Conservation (phyloP, 2,888 invertebrate genomes). For the Folsomia manolachei region DNA sequence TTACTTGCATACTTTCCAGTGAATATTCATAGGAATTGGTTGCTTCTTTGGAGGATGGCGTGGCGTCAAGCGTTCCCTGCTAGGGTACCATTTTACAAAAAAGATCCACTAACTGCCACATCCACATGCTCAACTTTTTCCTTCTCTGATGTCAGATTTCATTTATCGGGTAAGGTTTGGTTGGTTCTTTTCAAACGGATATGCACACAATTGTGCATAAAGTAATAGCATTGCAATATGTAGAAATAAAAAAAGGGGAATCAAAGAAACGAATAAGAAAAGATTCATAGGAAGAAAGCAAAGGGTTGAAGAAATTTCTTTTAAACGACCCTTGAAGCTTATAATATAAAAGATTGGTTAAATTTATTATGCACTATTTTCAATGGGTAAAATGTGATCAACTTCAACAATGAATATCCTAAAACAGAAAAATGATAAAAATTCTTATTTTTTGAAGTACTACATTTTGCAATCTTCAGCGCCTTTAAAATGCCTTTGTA, state of each 20-base stretch:
- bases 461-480: too few species aligned
- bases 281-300: constrained; percentile 7
- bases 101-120: neutral
- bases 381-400: too few species aligned
- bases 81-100: neutral
- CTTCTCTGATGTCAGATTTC: neutral
- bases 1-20: too few species aligned
- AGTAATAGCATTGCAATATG: neutral
- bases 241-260: neutral
- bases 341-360: constrained; percentile 25
- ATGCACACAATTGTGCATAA: neutral
- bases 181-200: neutral
- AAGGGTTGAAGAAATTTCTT: constrained; percentile 17
- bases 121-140: neutral
- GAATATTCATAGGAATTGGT: constrained; percentile 26
- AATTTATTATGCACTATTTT: constrained; percentile 31
- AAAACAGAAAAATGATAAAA: too few species aligned
- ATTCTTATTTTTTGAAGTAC: too few species aligned
- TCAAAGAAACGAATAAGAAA: neutral
- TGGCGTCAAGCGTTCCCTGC: neutral
- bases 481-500: too few species aligned
- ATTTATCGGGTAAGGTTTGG: too few species aligned
- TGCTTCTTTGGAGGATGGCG: too few species aligned
- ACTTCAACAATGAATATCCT: too few species aligned
- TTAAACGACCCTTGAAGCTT: constrained; percentile 24